Evolutionary conservation across 2,113 vertebrate genomes (phyloP), one percentile per base, ranked within the genome.

Genomic region (Lanius collurio): DNA sequence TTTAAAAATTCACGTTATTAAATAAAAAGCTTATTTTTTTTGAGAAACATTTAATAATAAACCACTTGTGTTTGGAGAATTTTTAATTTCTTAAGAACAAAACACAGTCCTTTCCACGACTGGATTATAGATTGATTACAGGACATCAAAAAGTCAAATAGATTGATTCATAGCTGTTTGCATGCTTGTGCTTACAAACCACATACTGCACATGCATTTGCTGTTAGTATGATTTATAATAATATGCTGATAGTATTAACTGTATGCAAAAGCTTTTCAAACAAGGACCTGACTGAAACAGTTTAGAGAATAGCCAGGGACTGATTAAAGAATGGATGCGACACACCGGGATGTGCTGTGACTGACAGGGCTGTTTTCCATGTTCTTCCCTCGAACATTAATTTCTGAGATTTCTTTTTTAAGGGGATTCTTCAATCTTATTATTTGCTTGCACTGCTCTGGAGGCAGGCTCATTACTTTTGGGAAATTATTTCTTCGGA

Each of bases 1-100:
- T 52, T 15, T 5, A 12, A 1, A 15, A 84, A 53, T 39, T 57
- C 55, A 19, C 47, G 6, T 81, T 87, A 86, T 86, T 88, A 77
- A 95, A 93, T 95, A 74, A 90, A 63, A 92, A 83, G 42, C 63
- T 68, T 94, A 49, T 56, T 88, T 96, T 37, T 93, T 85, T 87
- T 10, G 31, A 90, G 71, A 68, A 78, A 8, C 31, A 56, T 74
- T 86, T 90, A 63, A 49, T 80, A 79, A 63, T 47, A 87, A 91
- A 77, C 60, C 35, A 87, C 60, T 86, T 90, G 35, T 27, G 52
- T 28, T 81, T 50, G 24, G 49, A 93, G 80, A 92, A 86, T 81
- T 96, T 95, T 94, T 84, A 60, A 57, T 92, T 83, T 90, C 56
- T 35, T 75, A 63, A 87, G 56, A 83, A 92, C n/a, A 89, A 81